A percentile compares a stretch with the other conserved stretches of the same genome.
Evolutionary conservation across 2,113 vertebrate species (phyloP).

Genomic region (Lophochroa leadbeateri): DNA sequence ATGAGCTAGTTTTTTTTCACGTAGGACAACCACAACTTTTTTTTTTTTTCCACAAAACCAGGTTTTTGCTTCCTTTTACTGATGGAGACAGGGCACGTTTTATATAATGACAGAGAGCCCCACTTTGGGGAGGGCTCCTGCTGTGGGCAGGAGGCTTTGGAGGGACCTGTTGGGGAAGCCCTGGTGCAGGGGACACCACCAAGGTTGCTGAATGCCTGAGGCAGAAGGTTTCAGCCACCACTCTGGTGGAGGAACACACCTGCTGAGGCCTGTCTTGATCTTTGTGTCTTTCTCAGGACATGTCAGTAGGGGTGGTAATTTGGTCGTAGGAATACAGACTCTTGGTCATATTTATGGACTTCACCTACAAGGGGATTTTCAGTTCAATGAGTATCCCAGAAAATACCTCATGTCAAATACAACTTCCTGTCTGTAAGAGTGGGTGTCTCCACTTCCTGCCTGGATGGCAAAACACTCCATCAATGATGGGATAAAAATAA

Average conservation of each 20-base stretch:
- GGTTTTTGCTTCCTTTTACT: background rate
- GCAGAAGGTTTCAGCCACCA: background rate
- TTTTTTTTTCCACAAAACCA: no score
- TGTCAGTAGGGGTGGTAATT: accelerated
- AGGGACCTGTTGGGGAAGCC: background rate
- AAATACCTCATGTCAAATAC: background rate
- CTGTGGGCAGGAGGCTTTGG: background rate
- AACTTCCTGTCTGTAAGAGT: background rate
- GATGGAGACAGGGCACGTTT: background rate
- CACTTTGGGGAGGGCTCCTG: background rate
- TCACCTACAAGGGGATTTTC: background rate
- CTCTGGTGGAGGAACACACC: background rate
- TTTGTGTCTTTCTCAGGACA: background rate
- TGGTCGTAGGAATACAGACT: background rate
- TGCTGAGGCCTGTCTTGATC: background rate
- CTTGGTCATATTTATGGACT: background rate
- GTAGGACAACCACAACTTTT: background rate
- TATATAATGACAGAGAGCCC: background rate
- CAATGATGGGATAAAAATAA: background rate
- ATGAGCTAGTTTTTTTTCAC: background rate
- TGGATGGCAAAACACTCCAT: background rate
- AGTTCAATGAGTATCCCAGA: slow-evolving; percentile 25
- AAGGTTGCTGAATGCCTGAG: background rate
- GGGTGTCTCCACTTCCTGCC: slow-evolving; percentile 15
- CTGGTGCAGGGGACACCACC: background rate